Evolutionary conservation across 2,113 vertebrate species (phyloP).

Genomic region (Cairina moschata): DNA sequence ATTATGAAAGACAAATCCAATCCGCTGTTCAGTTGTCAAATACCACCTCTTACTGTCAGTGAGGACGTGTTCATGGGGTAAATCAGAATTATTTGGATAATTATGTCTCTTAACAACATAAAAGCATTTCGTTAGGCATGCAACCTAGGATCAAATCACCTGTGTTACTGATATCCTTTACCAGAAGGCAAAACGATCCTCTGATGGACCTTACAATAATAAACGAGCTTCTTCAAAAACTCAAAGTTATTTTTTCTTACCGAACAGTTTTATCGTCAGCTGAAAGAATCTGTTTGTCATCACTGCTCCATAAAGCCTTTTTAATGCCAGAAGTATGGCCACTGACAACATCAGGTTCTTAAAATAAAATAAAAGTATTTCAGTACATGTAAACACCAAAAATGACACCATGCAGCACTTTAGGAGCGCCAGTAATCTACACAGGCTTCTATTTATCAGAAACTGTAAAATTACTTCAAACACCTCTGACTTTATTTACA

Average conservation of each 20-base stretch:
- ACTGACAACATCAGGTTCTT: constrained; percentile 91
- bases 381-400: background rate
- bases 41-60: background rate
- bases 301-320: constrained; percentile 95
- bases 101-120: background rate
- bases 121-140: background rate
- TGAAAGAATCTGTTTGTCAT: constrained; percentile 94
- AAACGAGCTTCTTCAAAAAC: background rate
- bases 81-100: background rate
- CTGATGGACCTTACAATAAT: background rate
- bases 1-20: background rate
- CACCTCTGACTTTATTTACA: background rate
- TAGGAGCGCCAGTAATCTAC: background rate
- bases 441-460: background rate
- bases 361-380: constrained; percentile 25
- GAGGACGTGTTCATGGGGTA: fast-evolving
- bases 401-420: background rate
- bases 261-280: constrained; percentile 96
- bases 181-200: background rate
- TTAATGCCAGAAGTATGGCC: constrained; percentile 96
- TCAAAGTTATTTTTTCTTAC: constrained; percentile 72
- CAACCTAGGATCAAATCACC: background rate
- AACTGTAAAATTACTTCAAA: background rate
- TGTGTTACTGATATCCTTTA: background rate
- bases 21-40: background rate